Conservation (phyloP, 2,797 vertebrate species). For the Gambelia wislizenii region DNA sequence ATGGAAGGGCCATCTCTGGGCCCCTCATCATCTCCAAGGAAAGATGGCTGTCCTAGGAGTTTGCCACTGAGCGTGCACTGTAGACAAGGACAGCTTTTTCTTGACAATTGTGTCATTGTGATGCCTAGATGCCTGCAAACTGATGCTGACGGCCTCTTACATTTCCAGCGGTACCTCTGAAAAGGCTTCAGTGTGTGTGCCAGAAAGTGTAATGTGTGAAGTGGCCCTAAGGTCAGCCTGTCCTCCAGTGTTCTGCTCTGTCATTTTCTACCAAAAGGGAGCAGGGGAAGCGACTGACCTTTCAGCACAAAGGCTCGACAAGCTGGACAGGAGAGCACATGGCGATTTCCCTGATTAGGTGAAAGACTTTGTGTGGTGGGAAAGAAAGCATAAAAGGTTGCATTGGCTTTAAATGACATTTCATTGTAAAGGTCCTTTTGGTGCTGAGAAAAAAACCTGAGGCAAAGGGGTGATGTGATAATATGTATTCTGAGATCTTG, state of each 20-base stretch:
- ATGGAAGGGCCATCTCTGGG: neutral
- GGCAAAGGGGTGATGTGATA: neutral
- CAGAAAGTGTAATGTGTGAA: neutral
- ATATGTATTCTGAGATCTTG: constrained; percentile 3
- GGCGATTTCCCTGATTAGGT: neutral
- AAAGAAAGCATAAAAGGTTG: constrained; percentile 15
- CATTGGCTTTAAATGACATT: constrained; percentile 16
- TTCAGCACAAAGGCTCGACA: neutral
- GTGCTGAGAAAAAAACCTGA: neutral
- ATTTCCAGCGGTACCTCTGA: neutral
- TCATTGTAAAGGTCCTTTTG: neutral
- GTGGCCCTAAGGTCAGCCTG: neutral
- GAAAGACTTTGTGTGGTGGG: neutral
- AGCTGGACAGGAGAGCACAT: neutral
- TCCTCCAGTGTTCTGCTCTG: neutral
- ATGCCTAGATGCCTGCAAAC: neutral
- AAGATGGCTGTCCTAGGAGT: neutral
- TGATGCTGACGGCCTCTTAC: neutral
- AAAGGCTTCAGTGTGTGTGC: neutral
- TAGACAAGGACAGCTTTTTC: neutral
- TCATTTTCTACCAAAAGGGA: neutral
- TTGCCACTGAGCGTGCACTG: neutral
- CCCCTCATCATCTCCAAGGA: neutral
- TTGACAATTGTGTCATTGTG: neutral
- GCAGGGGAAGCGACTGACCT: neutral